A percentile compares a stretch with the other conserved stretches of the same genome.
These are phyloP conservation scores for Turdus rufiventris DNA, from an alignment of 2,113 vertebrate genomes.

Conservation along the genomic window DNA sequence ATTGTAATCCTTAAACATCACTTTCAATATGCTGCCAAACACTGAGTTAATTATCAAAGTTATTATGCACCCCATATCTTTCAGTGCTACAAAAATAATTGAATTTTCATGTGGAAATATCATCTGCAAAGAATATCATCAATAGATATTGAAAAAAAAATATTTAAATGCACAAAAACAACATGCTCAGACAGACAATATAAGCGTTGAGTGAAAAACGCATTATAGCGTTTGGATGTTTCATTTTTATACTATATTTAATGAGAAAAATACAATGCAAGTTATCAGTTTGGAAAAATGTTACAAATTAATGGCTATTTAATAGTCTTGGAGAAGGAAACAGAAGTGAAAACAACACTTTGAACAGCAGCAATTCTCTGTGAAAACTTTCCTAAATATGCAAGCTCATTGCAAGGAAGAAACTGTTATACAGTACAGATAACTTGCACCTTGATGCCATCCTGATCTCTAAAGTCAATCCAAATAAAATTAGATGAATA, in stretches of 20 bases:
- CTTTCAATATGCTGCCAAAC: not conserved
- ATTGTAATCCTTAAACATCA: slow-evolving; percentile 13
- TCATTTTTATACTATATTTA: not conserved
- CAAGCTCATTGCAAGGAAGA: not conserved
- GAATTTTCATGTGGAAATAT: slow-evolving; percentile 33
- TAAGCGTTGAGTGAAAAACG: not conserved
- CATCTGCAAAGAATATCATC: not conserved
- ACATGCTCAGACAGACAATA: not conserved
- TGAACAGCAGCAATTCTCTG: not conserved
- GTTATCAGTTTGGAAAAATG: not conserved
- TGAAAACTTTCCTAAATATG: not conserved
- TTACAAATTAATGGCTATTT: not conserved
- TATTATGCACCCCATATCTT: slow-evolving; percentile 5
- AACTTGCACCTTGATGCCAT: not conserved
- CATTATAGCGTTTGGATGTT: not conserved
- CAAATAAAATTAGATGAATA: not conserved
- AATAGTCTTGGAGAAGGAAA: not conserved
- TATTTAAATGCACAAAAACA: not conserved
- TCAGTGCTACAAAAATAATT: slow-evolving; percentile 15
- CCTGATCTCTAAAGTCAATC: accelerated
- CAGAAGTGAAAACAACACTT: not conserved
- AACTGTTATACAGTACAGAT: accelerated
- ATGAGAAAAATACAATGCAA: not conserved
- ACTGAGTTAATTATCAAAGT: slow-evolving; percentile 34
- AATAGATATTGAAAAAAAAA: not conserved